Evolutionary conservation across 2,113 vertebrate species (phyloP).

Genomic region (Picathartes gymnocephalus): DNA sequence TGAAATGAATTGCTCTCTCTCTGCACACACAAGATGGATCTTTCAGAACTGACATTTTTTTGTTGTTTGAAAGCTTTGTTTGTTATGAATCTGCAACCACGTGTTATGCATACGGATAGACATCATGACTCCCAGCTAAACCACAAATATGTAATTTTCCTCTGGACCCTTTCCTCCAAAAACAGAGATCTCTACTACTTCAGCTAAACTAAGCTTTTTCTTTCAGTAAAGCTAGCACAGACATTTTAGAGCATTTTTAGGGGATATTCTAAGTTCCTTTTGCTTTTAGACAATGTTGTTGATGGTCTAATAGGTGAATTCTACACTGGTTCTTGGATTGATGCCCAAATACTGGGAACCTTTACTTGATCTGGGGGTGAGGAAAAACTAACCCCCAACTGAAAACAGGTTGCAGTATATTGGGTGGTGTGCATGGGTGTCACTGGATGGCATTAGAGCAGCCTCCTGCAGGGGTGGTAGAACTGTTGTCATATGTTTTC

Average conservation of each 20-base stretch:
- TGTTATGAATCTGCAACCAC: conserved; percentile 15
- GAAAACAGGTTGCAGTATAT: background rate
- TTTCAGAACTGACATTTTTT: background rate
- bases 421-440: background rate
- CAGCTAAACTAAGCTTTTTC: conserved; percentile 32
- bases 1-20: background rate
- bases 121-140: conserved; percentile 46
- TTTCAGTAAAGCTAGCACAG: background rate
- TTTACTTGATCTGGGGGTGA: background rate
- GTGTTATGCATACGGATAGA: conserved; percentile 34
- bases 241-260: conserved; percentile 7
- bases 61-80: conserved; percentile 35
- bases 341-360: background rate
- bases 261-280: background rate
- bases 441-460: background rate
- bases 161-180: conserved; percentile 52
- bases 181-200: conserved; percentile 27
- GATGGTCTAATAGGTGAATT: background rate
- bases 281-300: background rate
- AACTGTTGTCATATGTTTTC: background rate
- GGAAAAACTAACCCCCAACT: background rate
- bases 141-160: conserved; percentile 57
- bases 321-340: background rate
- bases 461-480: background rate
- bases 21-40: background rate